Percentiles rank a stretch among this genome's conserved stretches.
Conservation (phyloP, 2,888 invertebrate species). For the Octodonta nipae region DNA sequence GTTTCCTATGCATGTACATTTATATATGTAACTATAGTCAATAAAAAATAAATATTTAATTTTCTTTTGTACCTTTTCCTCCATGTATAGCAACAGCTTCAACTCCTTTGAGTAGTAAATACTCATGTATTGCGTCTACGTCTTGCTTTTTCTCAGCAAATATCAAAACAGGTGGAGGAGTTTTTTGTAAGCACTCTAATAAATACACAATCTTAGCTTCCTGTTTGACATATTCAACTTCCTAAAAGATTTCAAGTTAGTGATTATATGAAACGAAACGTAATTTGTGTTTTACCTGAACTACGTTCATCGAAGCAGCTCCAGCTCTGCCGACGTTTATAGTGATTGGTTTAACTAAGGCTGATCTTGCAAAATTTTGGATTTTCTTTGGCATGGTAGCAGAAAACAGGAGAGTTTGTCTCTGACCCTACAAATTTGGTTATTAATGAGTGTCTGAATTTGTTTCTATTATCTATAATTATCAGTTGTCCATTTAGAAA, state of each 20-base stretch:
- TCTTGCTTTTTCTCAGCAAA: slow-evolving; percentile 99
- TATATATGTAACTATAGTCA: too few species aligned
- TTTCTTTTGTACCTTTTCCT: slow-evolving; percentile 58
- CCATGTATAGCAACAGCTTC: slow-evolving; percentile 99
- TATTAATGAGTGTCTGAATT: too few species aligned
- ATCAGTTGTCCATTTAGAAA: too few species aligned
- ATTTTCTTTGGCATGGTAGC: slow-evolving; percentile 99
- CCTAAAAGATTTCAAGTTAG: slow-evolving; percentile 38
- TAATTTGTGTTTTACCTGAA: slow-evolving; percentile 58
- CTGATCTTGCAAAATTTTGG: slow-evolving; percentile 92
- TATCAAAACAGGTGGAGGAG: slow-evolving; percentile 89
- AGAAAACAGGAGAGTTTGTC: slow-evolving; percentile 89
- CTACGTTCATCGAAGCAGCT: slow-evolving; percentile 90
- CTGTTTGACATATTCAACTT: slow-evolving; percentile 93
- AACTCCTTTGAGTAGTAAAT: slow-evolving; percentile 86
- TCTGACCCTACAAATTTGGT: slow-evolving; percentile 61
- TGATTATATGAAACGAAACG: slow-evolving; percentile 1
- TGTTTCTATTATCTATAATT: neutral
- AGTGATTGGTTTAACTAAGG: slow-evolving; percentile 89
- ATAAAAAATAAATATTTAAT: slow-evolving; percentile 2
- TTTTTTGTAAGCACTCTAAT: slow-evolving; percentile 88
- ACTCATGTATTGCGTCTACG: slow-evolving; percentile 98
- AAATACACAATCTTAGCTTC: slow-evolving; percentile 92
- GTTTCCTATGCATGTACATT: too few species aligned
- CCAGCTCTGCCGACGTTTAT: slow-evolving; percentile 98